phyloP scores from a whole-genome alignment of 2,797 vertebrate species.

The Rhinoraja longicauda region DNA sequence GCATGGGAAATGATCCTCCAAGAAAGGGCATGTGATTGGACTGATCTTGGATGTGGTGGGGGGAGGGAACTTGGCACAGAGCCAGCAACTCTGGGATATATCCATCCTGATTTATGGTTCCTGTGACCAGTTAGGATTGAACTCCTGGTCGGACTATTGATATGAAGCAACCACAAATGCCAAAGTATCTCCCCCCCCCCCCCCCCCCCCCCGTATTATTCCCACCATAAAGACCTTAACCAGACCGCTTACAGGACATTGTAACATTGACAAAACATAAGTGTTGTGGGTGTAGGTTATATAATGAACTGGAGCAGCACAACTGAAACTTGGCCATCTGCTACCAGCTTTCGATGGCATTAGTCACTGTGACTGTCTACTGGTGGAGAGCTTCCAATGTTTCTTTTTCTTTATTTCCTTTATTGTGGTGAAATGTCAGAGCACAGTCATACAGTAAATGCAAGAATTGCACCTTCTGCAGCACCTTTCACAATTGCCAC shows the following conservation, averaged over 20 bases:
- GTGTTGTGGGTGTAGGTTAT: not conserved
- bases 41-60: not conserved
- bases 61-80: not conserved
- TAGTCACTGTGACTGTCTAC: constrained; percentile 53
- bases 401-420: not conserved
- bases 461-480: not conserved
- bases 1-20: not conserved
- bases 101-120: not conserved
- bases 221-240: not conserved
- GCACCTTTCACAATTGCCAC: not conserved
- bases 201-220: not conserved
- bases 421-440: not conserved
- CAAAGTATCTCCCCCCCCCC: not conserved
- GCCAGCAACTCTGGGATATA: not conserved
- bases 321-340: constrained; percentile 59
- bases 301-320: constrained; percentile 46
- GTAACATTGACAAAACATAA: no score
- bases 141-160: not conserved
- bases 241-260: not conserved
- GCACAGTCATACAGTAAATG: not conserved
- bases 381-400: not conserved
- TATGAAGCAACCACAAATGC: not conserved
- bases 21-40: not conserved
- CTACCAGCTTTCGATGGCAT: constrained; percentile 56
- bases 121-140: not conserved